A percentile compares a stretch with the other conserved stretches of the same genome.
These are phyloP conservation scores for Poecilia velifera DNA, from an alignment of 2,797 vertebrate species.

Conservation along the genomic window DNA sequence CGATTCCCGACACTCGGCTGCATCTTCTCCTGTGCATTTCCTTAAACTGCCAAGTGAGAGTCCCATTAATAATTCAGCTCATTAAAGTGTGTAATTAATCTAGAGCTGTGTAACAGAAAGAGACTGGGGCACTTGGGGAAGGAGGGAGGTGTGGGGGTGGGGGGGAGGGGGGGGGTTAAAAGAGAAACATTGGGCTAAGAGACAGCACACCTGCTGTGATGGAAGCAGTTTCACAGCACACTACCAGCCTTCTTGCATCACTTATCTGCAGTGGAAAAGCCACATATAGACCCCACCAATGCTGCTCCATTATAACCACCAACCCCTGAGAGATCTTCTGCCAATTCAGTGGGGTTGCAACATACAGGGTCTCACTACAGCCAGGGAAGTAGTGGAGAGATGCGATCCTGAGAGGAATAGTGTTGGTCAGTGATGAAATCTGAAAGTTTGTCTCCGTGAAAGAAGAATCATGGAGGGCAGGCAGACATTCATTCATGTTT, in stretches of 20 bases:
- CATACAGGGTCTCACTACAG: slow-evolving; percentile 32
- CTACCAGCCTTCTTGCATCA: slow-evolving; percentile 73
- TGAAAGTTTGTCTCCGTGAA: not conserved
- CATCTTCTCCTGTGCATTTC: slow-evolving; percentile 91
- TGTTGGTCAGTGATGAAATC: not conserved
- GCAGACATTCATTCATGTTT: not conserved
- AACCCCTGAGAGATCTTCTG: slow-evolving; percentile 63
- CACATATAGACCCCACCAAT: slow-evolving; percentile 33
- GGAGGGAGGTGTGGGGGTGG: slow-evolving; percentile 63
- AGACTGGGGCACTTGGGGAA: slow-evolving; percentile 63
- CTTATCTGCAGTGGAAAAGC: slow-evolving; percentile 70
- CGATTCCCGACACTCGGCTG: slow-evolving; percentile 81
- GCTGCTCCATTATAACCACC: slow-evolving; percentile 43
- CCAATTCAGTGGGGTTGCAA: slow-evolving; percentile 64
- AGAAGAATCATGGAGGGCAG: not conserved
- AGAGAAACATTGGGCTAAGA: slow-evolving; percentile 67
- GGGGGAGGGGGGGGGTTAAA: slow-evolving; percentile 75
- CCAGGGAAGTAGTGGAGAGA: not conserved
- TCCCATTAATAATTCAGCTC: slow-evolving; percentile 99
- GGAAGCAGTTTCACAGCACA: slow-evolving; percentile 62
- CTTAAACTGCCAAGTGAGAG: slow-evolving; percentile 99
- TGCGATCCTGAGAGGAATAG: not conserved
- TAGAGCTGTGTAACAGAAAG: slow-evolving; percentile 82
- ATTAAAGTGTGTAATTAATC: slow-evolving; percentile 99
- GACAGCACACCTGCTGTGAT: slow-evolving; percentile 65